These are phyloP conservation scores for Phalanger gymnotis DNA, from an alignment of 2,797 vertebrate genomes.

Conservation along the genomic window DNA sequence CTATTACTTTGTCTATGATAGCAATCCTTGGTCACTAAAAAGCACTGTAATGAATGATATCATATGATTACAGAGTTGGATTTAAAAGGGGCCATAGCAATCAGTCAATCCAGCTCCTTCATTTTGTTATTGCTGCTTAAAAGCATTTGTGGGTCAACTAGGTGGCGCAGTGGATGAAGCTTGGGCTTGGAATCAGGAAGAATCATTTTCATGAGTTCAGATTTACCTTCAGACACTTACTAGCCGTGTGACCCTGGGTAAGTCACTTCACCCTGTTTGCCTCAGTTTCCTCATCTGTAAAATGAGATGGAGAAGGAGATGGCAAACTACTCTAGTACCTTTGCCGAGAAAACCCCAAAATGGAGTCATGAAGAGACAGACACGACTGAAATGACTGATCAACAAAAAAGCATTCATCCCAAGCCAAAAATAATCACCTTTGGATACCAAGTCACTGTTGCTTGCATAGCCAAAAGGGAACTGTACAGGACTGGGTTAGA, in stretches of 20 bases:
- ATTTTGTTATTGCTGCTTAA: not conserved
- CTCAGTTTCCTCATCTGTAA: not conserved
- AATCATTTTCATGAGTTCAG: not conserved
- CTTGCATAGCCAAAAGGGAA: not conserved
- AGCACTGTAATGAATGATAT: not conserved
- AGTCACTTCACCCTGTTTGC: not conserved
- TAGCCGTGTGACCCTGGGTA: not conserved
- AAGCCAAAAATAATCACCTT: not conserved
- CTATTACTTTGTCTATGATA: not conserved
- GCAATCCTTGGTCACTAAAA: not conserved
- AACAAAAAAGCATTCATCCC: not conserved
- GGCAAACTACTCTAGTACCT: not conserved
- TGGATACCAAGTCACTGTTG: not conserved
- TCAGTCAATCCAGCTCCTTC: not conserved
- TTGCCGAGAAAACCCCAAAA: not conserved
- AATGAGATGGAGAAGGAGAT: not conserved
- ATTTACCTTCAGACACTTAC: not conserved
- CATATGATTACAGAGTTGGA: not conserved
- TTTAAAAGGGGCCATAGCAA: not conserved
- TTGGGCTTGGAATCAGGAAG: not conserved
- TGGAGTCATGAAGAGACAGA: not conserved
- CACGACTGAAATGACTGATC: not conserved
- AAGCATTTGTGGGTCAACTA: not conserved
- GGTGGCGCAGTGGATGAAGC: not conserved
- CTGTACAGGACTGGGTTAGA: not conserved